These are phyloP conservation scores for Sinelater perroti DNA, from an alignment of 2,888 invertebrate genomes.

Conservation along the genomic window DNA sequence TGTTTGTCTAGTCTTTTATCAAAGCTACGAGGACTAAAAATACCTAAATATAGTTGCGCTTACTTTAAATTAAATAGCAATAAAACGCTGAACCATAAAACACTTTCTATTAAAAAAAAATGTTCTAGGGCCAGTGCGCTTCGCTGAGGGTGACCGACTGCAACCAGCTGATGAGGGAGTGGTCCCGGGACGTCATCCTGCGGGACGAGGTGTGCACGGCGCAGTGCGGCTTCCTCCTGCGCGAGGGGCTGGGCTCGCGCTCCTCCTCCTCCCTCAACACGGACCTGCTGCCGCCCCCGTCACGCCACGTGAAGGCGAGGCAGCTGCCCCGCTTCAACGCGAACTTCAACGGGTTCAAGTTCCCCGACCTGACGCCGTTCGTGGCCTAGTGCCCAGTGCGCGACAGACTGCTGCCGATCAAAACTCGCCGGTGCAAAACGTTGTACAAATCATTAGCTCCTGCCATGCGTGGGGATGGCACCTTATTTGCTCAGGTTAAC, in stretches of 20 bases:
- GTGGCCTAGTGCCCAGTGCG: slow-evolving; percentile 17
- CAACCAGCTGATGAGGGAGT: slow-evolving; percentile 81
- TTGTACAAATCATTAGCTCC: slow-evolving; percentile 28
- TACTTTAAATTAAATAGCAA: too few species aligned
- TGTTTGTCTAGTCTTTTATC: too few species aligned
- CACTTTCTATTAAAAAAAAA: not conserved
- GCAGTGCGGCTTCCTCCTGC: slow-evolving; percentile 82
- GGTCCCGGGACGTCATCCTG: slow-evolving; percentile 82
- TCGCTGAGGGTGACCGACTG: slow-evolving; percentile 89
- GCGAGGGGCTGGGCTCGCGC: slow-evolving; percentile 45
- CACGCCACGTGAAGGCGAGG: slow-evolving; percentile 51
- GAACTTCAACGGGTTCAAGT: slow-evolving; percentile 71
- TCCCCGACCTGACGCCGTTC: slow-evolving; percentile 80
- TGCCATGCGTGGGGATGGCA: slow-evolving; percentile 9
- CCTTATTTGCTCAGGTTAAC: slow-evolving; percentile 32
- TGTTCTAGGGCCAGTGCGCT: slow-evolving; percentile 83
- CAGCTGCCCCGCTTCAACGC: slow-evolving; percentile 59
- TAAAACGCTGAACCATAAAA: not conserved
- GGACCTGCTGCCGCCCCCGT: slow-evolving; percentile 56
- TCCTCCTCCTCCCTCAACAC: slow-evolving; percentile 43
- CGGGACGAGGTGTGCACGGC: slow-evolving; percentile 90
- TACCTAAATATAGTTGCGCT: too few species aligned
- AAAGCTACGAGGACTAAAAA: too few species aligned
- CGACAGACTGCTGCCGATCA: not conserved
- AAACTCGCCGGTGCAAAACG: not conserved